These are phyloP conservation scores for Genyomyrus donnyi DNA, from an alignment of 2,113 vertebrate species.

Conservation along the genomic window DNA sequence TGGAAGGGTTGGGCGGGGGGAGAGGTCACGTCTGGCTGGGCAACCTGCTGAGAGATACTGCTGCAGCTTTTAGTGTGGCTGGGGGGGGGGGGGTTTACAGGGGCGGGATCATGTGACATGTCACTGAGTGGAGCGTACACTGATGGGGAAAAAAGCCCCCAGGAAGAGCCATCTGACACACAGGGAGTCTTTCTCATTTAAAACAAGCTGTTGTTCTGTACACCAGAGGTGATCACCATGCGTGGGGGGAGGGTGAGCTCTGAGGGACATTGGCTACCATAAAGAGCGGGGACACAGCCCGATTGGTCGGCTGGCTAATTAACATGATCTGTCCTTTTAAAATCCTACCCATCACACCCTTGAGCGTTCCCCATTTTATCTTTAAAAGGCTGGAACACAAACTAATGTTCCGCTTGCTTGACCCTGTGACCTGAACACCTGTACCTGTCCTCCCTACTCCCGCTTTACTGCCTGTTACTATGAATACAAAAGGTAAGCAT, in stretches of 20 bases:
- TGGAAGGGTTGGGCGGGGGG: not conserved
- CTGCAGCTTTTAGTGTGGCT: not conserved
- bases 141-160: conserved; percentile 12
- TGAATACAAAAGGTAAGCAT: not conserved
- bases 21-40: not conserved
- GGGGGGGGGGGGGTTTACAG: not conserved
- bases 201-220: conserved; percentile 36
- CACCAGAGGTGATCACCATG: conserved; percentile 31
- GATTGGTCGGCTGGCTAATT: not conserved
- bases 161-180: conserved; percentile 33
- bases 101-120: conserved; percentile 25
- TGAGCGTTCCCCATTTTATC: not conserved
- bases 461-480: not conserved
- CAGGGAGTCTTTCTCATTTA: conserved; percentile 37
- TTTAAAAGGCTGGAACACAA: not conserved
- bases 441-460: not conserved
- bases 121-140: conserved; percentile 11
- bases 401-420: not conserved
- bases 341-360: not conserved
- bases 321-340: conserved; percentile 1
- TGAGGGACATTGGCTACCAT: not conserved
- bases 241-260: conserved; percentile 9
- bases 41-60: not conserved
- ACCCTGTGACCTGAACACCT: not conserved
- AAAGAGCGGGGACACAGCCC: not conserved